Conservation (phyloP, 2,113 vertebrate genomes). For the Hippolais icterina region DNA sequence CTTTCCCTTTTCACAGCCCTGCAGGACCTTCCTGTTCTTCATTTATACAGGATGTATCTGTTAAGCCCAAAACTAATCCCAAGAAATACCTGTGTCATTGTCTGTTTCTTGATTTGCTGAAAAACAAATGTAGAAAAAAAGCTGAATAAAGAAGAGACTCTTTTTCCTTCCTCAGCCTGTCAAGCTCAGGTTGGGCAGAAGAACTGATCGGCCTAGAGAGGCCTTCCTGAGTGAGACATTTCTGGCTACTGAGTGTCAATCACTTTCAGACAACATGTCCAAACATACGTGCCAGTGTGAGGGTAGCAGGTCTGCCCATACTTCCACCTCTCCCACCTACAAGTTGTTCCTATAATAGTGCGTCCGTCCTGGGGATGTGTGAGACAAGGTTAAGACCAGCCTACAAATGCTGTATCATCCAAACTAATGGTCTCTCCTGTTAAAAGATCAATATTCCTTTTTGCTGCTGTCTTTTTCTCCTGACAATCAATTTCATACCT, state of each 20-base stretch:
- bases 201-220: neutral
- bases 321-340: accelerated
- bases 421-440: neutral
- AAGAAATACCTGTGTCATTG: neutral
- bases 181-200: neutral
- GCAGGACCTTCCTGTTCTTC: neutral
- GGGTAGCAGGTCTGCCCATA: neutral
- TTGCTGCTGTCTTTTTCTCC: neutral
- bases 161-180: neutral
- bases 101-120: neutral
- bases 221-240: neutral
- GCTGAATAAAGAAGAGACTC: neutral
- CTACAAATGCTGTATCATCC: conserved; percentile 3
- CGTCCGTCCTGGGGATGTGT: accelerated
- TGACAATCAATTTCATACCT: neutral
- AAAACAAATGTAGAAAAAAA: neutral
- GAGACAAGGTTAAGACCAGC: neutral
- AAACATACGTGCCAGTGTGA: neutral
- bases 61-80: neutral
- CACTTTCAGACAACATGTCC: neutral
- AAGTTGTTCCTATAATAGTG: neutral
- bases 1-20: neutral
- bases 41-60: neutral
- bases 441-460: neutral
- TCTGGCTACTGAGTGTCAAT: neutral